Base-by-base conservation (phyloP, 1,140 invertebrate genomes). In the Phthorimaea operculella region DNA sequence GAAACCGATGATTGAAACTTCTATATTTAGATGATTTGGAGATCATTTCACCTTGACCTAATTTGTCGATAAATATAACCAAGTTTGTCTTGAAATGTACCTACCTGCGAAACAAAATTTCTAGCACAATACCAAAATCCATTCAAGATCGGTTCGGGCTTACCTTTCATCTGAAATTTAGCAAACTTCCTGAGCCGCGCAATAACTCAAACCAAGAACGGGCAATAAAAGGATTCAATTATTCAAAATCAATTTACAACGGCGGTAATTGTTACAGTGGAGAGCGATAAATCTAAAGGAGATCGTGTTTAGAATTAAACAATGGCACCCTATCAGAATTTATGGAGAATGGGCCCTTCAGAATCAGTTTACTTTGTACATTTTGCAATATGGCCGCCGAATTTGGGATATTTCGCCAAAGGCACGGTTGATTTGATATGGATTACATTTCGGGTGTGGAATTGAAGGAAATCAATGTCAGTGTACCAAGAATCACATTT, bases 281-380 rank as follows among this genome's bases (percentile, higher is more conserved):
- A 58, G 50, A 54, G 62, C 73, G 55, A 76, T 76, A 75, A 73
- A 75, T 76, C 67, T 74, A 59, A 52, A 48, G 58, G 57, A 59
- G 56, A 63, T 63, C 53, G 63, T 67, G 62, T 70, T 64, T 69
- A 65, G 63, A 66, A 70, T 67, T 69, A 69, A 68, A 75, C 72
- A 72, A 75, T 72, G 59, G 68, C 49, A 60, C 50, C 56, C 60
- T 54, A 57, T 55, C 55, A 55, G 51, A 68, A 68, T 66, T 72
- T 68, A 68, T 70, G 61, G 66, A 58, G 65, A 59, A 42, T 4
- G 16, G 44, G 12, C 44, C 44, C 16, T 47, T n/a, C 44, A 42
- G 9, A 42, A 15, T 47, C 44, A 17, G 44, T 47, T 47, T 47
- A 47, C 44, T 47, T 47, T 47, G n/a, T 39, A 39, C 36, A 39